Evolutionary conservation across 2,888 invertebrate genomes (phyloP), one percentile per base, ranked within the genome.

Genomic region (Caenorhabditis sp.): DNA sequence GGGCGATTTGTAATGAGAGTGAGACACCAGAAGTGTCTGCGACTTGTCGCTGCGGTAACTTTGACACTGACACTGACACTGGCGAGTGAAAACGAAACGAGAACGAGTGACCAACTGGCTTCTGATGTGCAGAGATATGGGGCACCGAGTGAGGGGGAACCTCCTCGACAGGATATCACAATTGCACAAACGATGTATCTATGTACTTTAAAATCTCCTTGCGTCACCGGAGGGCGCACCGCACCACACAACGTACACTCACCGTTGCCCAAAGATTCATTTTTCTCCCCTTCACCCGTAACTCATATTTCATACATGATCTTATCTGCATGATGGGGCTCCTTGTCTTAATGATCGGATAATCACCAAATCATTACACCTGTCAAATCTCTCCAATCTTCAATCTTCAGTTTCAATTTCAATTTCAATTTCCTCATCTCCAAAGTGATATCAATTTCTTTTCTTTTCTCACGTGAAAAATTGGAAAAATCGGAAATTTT

Each of bases 131-230:
- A 76, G 76, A 67, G 77, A 69, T 65, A 72, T 55, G 40, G 64
- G 56, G 18, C 47, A 47, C 47, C 11, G 40, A 13, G 11, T 2
- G 13, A 13, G 13, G 20, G 40, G 28, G 37, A 69, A 77, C 64
- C 69, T 69, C 62, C 78, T 51, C 64, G 64, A 78, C 78, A 69
- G 78, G 58, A 70, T 78, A 78, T 78, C 78, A 70, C 78, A 78
- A 78, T 78, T 70, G 78, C 78, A 78, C 78, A 78, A 78, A 64
- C 65, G 78, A 78, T 78, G 70, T 78, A 70, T 78, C 65, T 78
- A 78, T 78, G 78, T 64, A 78, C 64, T 78, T 62, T 78, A 51
- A 77, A 78, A 78, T 58, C 50, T 56, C 58, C 47, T 56, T 69
- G 68, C 69, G 68, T 77, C 69, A 68, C 40, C 53, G 55, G n/a